A percentile compares a stretch with the other conserved stretches of the same genome.
phyloP scores from a whole-genome alignment of 2,113 vertebrate genomes.

The Austrofundulus limnaeus region DNA sequence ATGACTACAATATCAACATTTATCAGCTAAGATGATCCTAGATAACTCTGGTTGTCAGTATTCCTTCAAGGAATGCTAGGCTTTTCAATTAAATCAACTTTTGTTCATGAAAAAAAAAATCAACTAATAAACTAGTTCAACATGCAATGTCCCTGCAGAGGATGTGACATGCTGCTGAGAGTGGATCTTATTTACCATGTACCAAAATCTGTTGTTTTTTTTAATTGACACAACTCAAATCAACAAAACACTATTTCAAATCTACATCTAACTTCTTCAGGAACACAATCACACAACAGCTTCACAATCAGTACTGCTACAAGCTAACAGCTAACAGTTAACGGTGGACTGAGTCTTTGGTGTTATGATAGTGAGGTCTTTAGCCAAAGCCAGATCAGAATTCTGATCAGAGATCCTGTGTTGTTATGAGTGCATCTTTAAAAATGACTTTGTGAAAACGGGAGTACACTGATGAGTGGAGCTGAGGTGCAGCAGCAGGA shows the following conservation, averaged over 20 bases:
- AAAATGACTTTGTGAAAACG: slow-evolving; percentile 13
- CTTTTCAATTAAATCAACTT: too few relatives aligned
- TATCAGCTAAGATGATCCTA: too few relatives aligned
- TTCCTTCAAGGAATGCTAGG: too few relatives aligned
- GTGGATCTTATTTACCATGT: slow-evolving; percentile 23
- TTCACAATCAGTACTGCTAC: background rate
- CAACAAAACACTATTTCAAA: background rate
- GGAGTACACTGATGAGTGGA: slow-evolving; percentile 2
- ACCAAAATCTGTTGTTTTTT: slow-evolving; percentile 11
- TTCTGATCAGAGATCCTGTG: slow-evolving; percentile 19
- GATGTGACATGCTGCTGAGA: slow-evolving; percentile 21
- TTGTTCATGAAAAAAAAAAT: too few relatives aligned
- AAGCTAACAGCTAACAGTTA: background rate
- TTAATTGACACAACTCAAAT: slow-evolving; percentile 15
- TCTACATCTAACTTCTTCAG: slow-evolving; percentile 9
- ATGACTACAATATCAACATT: too few relatives aligned
- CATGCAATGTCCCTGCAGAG: background rate
- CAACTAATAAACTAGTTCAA: background rate
- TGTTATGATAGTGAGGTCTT: slow-evolving; percentile 4
- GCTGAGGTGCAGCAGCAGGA: background rate
- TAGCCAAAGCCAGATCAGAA: slow-evolving; percentile 18
- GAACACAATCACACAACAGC: slow-evolving; percentile 21
- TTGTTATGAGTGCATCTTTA: slow-evolving; percentile 13
- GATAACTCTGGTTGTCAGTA: too few relatives aligned
- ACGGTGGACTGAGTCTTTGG: slow-evolving; percentile 21